A percentile compares a stretch with the other conserved stretches of the same genome.
These are phyloP conservation scores for Limosa lapponica DNA, from an alignment of 2,797 vertebrate genomes.

Conservation along the genomic window DNA sequence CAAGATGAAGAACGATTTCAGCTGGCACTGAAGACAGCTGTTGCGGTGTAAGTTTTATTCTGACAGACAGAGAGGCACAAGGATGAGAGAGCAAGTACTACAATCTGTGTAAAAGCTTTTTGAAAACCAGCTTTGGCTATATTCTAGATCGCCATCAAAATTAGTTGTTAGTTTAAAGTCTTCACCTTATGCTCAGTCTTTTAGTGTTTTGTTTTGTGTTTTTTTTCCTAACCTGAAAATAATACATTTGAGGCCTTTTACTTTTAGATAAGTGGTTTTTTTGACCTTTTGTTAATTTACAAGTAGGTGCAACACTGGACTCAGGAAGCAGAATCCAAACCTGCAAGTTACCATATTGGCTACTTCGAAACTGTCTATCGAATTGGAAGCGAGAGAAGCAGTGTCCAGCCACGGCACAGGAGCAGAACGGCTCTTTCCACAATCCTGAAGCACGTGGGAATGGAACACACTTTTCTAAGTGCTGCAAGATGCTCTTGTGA, in stretches of 20 bases:
- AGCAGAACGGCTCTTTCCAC: neutral
- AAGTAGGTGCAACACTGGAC: neutral
- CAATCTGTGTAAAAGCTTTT: neutral
- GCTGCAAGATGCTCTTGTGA: neutral
- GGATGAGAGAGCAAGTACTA: neutral
- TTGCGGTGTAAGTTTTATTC: neutral
- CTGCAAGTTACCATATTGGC: neutral
- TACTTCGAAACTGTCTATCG: neutral
- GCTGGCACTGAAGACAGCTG: constrained; percentile 18
- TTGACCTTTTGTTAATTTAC: neutral
- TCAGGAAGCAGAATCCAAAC: neutral
- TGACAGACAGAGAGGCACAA: neutral
- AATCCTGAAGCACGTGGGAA: neutral
- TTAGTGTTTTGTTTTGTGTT: neutral
- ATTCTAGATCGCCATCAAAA: neutral
- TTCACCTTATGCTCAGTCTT: neutral
- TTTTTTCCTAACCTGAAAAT: neutral
- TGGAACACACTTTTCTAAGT: neutral
- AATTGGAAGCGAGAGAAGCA: neutral
- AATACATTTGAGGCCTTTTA: neutral
- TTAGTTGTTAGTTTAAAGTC: neutral
- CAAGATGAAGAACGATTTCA: constrained; percentile 37
- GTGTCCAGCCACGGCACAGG: neutral
- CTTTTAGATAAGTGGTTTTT: neutral
- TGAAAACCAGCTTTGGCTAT: neutral